phyloP scores from a whole-genome alignment of 2,888 invertebrate genomes.

The Rhogogaster chlorosoma region DNA sequence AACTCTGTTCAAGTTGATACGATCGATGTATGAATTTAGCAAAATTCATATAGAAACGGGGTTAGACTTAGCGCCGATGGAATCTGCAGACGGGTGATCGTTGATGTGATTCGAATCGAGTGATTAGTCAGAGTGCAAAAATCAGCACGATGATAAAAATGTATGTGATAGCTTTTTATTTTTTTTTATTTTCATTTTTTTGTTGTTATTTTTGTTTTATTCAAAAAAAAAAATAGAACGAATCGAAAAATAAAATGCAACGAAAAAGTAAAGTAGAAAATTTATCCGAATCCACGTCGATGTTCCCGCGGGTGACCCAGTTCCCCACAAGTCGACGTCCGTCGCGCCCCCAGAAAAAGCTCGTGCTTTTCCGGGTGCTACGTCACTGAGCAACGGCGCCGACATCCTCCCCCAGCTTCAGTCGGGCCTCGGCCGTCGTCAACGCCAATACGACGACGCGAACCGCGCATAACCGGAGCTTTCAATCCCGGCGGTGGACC shows the following conservation, averaged over 20 bases:
- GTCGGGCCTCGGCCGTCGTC: conserved; percentile 77
- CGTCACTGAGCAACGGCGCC: conserved; percentile 70
- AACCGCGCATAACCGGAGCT: conserved; percentile 21
- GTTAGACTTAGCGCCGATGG: neutral
- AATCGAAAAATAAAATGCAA: too few relatives aligned
- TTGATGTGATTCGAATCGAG: neutral
- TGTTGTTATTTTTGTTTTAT: too few relatives aligned
- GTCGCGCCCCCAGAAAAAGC: conserved; percentile 61
- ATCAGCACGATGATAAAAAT: neutral
- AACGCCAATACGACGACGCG: conserved; percentile 71
- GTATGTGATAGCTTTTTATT: neutral
- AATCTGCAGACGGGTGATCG: neutral
- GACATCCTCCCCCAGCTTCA: conserved; percentile 73
- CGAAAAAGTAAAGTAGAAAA: neutral
- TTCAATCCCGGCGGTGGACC: conserved; percentile 14
- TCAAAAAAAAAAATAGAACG: neutral
- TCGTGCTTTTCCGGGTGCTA: conserved; percentile 73
- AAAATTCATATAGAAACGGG: neutral
- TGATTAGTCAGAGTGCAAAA: neutral
- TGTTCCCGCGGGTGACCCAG: conserved; percentile 40
- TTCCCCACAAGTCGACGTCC: conserved; percentile 50
- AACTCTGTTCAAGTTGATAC: neutral
- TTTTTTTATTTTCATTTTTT: too few relatives aligned
- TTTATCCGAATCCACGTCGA: conserved; percentile 8
- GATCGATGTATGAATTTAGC: neutral